These are phyloP conservation scores for Aspiorhynchus laticeps DNA, from an alignment of 2,113 vertebrate genomes.

Conservation along the genomic window DNA sequence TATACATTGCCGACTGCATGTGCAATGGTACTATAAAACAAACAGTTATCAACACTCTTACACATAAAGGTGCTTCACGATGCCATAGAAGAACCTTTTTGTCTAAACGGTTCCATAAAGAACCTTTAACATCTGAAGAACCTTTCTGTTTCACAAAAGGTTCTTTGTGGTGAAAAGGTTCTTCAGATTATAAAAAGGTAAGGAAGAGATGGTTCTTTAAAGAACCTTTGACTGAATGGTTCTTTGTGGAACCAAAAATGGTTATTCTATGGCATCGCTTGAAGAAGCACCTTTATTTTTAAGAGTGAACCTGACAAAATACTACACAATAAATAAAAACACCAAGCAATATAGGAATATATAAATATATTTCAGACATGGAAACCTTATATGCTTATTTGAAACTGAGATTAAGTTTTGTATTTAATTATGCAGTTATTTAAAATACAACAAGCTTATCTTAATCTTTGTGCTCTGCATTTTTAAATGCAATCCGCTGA, in stretches of 20 bases:
- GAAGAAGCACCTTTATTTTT: too few relatives aligned
- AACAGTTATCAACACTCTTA: not conserved
- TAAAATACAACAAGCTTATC: not conserved
- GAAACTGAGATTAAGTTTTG: not conserved
- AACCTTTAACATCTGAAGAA: too few relatives aligned
- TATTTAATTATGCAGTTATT: not conserved
- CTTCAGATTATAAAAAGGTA: too few relatives aligned
- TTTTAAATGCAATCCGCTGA: not conserved
- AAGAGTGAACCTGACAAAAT: not conserved
- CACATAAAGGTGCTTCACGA: too few relatives aligned
- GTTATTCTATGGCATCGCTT: too few relatives aligned
- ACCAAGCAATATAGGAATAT: not conserved
- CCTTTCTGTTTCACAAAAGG: too few relatives aligned
- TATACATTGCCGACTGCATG: not conserved
- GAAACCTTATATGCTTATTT: not conserved
- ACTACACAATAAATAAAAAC: not conserved
- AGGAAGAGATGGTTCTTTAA: too few relatives aligned
- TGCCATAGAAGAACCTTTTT: too few relatives aligned
- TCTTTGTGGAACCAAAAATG: too few relatives aligned
- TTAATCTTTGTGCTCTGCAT: conserved; percentile 5
- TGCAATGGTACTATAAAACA: not conserved
- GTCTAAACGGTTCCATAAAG: too few relatives aligned
- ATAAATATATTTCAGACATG: not conserved
- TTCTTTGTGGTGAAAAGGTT: too few relatives aligned
- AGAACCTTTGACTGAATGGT: too few relatives aligned